A percentile compares a stretch with the other conserved stretches of the same genome.
Evolutionary conservation across 2,888 invertebrate genomes (phyloP).

Genomic region (Eurytoma adleriae): DNA sequence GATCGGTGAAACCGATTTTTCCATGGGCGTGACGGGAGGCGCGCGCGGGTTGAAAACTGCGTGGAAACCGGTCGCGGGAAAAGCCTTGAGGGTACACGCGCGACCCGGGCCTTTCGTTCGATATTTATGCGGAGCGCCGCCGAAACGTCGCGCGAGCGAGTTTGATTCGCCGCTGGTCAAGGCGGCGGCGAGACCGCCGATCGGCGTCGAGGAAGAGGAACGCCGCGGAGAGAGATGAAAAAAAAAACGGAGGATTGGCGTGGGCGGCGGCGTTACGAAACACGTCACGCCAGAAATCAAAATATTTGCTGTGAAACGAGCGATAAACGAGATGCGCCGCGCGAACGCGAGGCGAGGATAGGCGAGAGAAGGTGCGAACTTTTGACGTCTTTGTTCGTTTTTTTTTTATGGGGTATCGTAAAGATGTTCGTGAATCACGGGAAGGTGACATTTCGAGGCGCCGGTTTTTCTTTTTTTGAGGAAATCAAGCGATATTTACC

Average conservation of each 20-base stretch:
- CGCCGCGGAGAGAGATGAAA: constrained; percentile 3
- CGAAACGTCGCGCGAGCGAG: constrained; percentile 14
- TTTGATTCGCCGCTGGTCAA: background rate
- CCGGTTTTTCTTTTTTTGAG: too few relatives aligned
- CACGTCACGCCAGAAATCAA: constrained; percentile 32
- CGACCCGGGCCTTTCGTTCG: constrained; percentile 2
- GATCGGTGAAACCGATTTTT: background rate
- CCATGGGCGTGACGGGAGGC: constrained; percentile 1
- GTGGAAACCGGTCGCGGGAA: constrained; percentile 23
- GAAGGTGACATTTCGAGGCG: too few relatives aligned
- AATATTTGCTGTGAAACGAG: constrained; percentile 28
- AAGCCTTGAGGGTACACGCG: constrained; percentile 17
- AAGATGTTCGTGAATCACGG: background rate
- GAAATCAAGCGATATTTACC: too few relatives aligned
- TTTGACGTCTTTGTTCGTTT: background rate
- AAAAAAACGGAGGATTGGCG: background rate
- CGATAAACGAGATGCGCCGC: background rate
- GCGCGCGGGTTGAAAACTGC: constrained; percentile 17
- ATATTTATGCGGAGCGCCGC: background rate
- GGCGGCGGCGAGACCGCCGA: background rate
- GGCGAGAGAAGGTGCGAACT: background rate
- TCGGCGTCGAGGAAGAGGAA: background rate
- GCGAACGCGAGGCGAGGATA: background rate
- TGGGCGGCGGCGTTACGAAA: constrained; percentile 45
- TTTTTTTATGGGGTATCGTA: background rate